phyloP scores from a whole-genome alignment of 30 jellyfish, hydroid and myxozoan genomes.

The Aurelia sp. region DNA sequence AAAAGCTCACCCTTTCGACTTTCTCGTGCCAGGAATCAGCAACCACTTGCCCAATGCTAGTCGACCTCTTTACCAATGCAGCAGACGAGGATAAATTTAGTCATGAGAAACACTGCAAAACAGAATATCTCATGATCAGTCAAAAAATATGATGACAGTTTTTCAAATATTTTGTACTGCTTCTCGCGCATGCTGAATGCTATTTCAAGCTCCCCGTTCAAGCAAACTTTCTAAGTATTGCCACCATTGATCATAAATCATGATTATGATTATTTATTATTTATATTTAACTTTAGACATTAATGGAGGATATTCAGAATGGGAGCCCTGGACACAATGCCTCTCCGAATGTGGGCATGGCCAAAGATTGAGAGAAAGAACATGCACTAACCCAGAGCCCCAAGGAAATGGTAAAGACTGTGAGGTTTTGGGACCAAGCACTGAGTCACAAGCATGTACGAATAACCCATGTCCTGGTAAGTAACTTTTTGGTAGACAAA shows the following conservation, averaged over 20 bases:
- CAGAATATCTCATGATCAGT: too few relatives aligned
- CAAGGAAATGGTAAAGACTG: slow-evolving; percentile 63
- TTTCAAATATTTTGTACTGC: too few relatives aligned
- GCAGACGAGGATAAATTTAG: too few relatives aligned
- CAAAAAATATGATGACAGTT: too few relatives aligned
- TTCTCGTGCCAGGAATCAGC: too few relatives aligned
- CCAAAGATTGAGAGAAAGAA: slow-evolving; percentile 29
- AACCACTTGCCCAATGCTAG: too few relatives aligned
- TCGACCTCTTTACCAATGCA: too few relatives aligned
- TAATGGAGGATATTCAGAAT: slow-evolving; percentile 68
- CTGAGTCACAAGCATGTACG: slow-evolving; percentile 16
- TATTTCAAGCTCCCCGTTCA: too few relatives aligned
- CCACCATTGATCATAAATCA: background rate
- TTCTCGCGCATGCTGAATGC: too few relatives aligned
- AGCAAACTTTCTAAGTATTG: too few relatives aligned
- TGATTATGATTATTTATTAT: background rate
- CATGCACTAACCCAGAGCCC: slow-evolving; percentile 74
- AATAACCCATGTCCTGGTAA: slow-evolving; percentile 68
- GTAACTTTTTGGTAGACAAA: background rate
- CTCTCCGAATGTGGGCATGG: slow-evolving; percentile 58
- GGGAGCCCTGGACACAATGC: slow-evolving; percentile 70
- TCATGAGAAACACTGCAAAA: too few relatives aligned
- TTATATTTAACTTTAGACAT: slow-evolving; percentile 20
- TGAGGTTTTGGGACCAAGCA: slow-evolving; percentile 26
- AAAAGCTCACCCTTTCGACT: too few relatives aligned